phyloP scores from a whole-genome alignment of 2,888 invertebrate genomes.

The Graphium colonna region DNA sequence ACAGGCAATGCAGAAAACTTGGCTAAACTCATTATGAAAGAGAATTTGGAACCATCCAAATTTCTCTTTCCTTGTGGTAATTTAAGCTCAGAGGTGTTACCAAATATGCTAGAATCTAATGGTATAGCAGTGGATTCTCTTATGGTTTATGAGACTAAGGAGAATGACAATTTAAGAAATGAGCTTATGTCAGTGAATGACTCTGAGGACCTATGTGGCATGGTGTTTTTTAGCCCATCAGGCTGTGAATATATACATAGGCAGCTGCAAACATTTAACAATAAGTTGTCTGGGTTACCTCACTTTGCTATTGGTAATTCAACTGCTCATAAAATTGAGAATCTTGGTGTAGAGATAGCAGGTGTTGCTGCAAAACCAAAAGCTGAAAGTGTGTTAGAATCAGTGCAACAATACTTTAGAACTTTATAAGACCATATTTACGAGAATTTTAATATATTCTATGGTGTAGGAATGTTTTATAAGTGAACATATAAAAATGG shows the following conservation, averaged over 20 bases:
- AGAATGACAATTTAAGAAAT: constrained; percentile 54
- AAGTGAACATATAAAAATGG: neutral
- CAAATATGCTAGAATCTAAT: constrained; percentile 41
- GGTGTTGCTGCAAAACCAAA: constrained; percentile 58
- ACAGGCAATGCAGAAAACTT: constrained; percentile 61
- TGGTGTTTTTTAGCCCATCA: constrained; percentile 71
- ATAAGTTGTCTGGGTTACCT: constrained; percentile 52
- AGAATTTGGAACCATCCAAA: constrained; percentile 44
- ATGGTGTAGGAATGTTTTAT: constrained; percentile 23
- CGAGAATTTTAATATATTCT: neutral
- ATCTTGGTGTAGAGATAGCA: constrained; percentile 63
- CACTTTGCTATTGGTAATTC: constrained; percentile 72
- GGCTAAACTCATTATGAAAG: constrained; percentile 49
- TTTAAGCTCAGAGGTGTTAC: constrained; percentile 56
- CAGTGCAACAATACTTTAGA: constrained; percentile 46
- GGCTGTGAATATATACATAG: constrained; percentile 68
- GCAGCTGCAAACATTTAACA: constrained; percentile 63
- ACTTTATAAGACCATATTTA: constrained; percentile 28
- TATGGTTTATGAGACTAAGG: constrained; percentile 66
- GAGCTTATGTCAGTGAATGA: constrained; percentile 51
- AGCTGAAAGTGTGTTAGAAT: constrained; percentile 53
- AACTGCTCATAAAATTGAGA: constrained; percentile 67
- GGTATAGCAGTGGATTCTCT: constrained; percentile 50
- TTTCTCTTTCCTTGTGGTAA: constrained; percentile 70
- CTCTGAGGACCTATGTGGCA: constrained; percentile 43